Evolutionary conservation across 2,888 invertebrate species (phyloP), one percentile per base, ranked within the genome.

Genomic region (Clivina fossor): DNA sequence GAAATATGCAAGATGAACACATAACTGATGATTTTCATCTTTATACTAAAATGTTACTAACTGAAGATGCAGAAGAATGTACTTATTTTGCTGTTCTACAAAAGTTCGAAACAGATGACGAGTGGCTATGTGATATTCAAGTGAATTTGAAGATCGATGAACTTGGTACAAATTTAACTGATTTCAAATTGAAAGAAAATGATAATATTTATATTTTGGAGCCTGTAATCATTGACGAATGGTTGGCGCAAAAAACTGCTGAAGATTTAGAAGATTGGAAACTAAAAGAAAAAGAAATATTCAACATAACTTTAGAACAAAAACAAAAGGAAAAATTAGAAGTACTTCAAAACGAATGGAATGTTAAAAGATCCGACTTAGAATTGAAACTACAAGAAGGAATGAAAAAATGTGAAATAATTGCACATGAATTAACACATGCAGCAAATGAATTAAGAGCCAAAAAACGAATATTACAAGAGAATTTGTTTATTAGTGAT

Each of bases 251-350:
- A 16, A 80, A 79, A 69, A 79, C 82, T 62, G 79, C 87, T 0
- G 78, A 82, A 26, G 86, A 87, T 58, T 71, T 90, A 1, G 85
- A 86, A 65, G 81, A 81, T 18, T 90, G 89, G 88, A 89, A 87
- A 66, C 79, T 82, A 58, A 76, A 79, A 19, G 83, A 87, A 64
- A 82, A 85, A 65, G 78, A 81, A 58, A 66, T 81, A 4, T 88
- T 83, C 64, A 78, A 80, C 64, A 69, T 72, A 33, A 83, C 84
- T 71, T 80, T 84, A 65, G 62, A 65, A 28, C 57, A 61, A 3
- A 64, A 59, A 28, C 60, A 64, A 55, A 60, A 64, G 38, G 58
- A 60, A 11, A 58, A 58, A 13, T n/a, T 65, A 13, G 37, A 51
- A 4, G 28, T 53, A 4, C 46, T 65, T 22, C 56, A 59, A 15